phyloP scores from a whole-genome alignment of 2,113 vertebrate species.

The Lagenorhynchus albirostris region DNA sequence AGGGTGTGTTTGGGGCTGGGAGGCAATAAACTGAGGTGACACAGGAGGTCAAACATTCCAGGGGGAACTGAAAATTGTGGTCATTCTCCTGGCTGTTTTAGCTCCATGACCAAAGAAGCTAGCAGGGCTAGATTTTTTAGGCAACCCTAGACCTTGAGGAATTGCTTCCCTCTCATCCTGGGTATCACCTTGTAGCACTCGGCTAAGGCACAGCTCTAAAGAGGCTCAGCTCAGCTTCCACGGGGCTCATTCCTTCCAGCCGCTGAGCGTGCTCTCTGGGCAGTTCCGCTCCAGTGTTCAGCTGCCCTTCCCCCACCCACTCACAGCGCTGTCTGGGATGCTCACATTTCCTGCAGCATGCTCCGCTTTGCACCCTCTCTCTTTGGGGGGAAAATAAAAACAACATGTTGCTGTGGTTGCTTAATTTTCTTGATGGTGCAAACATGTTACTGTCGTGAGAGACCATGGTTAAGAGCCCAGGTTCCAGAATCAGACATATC shows the following conservation, averaged over 20 bases:
- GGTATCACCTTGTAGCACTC: not conserved
- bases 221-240: not conserved
- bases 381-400: not conserved
- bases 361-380: not conserved
- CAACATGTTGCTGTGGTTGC: not conserved
- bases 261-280: not conserved
- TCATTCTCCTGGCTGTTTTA: no score
- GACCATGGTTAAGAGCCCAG: not conserved
- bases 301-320: not conserved
- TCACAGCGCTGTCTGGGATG: not conserved
- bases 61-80: not conserved
- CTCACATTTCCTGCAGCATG: accelerated
- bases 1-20: not conserved
- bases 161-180: not conserved
- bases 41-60: not conserved
- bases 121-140: not conserved
- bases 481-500: not conserved
- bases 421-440: not conserved
- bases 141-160: no score
- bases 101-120: no score
- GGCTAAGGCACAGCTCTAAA: not conserved
- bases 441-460: not conserved
- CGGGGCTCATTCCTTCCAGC: not conserved
- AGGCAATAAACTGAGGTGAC: not conserved
- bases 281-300: accelerated